These are phyloP conservation scores for Argyresthia goedartella DNA, from an alignment of 2,888 invertebrate species.

Conservation along the genomic window DNA sequence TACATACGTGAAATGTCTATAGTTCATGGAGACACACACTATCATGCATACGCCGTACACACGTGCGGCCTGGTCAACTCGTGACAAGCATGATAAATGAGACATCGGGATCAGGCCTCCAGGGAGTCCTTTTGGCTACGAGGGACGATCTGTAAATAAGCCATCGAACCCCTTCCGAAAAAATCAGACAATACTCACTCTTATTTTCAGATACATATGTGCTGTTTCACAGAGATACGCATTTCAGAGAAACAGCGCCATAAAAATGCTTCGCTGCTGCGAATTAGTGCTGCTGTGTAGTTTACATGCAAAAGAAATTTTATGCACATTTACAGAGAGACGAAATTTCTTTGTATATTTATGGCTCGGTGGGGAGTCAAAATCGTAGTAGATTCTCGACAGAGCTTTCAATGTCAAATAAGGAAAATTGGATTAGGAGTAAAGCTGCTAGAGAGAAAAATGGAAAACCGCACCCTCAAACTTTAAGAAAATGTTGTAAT, in stretches of 20 bases:
- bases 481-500: too few species aligned
- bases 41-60: conserved; percentile 9
- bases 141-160: conserved; percentile 36
- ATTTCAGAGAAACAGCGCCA: conserved; percentile 23
- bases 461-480: too few species aligned
- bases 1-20: too few species aligned
- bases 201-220: conserved; percentile 10
- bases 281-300: conserved; percentile 42
- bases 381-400: too few species aligned
- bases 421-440: too few species aligned
- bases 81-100: conserved; percentile 69
- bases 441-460: too few species aligned
- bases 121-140: conserved; percentile 54
- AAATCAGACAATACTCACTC: conserved; percentile 23
- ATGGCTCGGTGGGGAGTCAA: too few species aligned
- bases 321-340: background rate
- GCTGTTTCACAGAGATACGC: conserved; percentile 2
- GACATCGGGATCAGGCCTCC: conserved; percentile 62
- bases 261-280: conserved; percentile 45
- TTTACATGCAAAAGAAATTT: too few species aligned
- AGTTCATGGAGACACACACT: background rate
- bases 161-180: conserved; percentile 26
- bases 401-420: too few species aligned
- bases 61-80: conserved; percentile 65
- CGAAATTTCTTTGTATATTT: background rate